phyloP scores from a whole-genome alignment of 92 coral and sea anemone genomes.

The Porites divaricata region DNA sequence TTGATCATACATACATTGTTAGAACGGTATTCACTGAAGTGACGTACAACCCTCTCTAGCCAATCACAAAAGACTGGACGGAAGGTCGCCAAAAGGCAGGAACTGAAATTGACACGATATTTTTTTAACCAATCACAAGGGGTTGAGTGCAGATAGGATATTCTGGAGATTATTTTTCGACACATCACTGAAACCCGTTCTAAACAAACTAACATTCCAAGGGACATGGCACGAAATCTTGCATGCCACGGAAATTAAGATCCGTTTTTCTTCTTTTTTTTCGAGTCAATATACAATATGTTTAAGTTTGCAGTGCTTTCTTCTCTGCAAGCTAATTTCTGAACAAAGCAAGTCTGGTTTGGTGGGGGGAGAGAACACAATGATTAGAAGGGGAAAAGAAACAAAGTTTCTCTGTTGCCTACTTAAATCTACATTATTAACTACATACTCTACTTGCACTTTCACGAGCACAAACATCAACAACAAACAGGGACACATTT shows the following conservation, averaged over 20 bases:
- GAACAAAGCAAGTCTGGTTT: conserved; percentile 60
- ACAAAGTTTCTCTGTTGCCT: conserved; percentile 19
- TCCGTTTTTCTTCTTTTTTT: conserved; percentile 44
- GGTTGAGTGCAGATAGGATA: too few relatives aligned
- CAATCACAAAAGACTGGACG: too few relatives aligned
- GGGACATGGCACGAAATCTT: conserved; percentile 32
- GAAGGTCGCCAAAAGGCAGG: too few relatives aligned
- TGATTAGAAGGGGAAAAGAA: conserved; percentile 22
- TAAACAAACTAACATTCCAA: conserved; percentile 23
- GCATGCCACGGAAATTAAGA: conserved; percentile 77
- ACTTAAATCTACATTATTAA: conserved; percentile 21
- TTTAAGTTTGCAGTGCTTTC: conserved; percentile 28
- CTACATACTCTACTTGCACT: conserved; percentile 51
- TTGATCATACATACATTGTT: too few relatives aligned
- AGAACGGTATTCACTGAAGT: too few relatives aligned
- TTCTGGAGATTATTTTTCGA: too few relatives aligned
- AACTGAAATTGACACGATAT: too few relatives aligned
- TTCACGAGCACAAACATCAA: conserved; percentile 27
- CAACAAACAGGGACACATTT: conserved; percentile 6
- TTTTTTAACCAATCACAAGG: too few relatives aligned
- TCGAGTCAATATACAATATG: conserved; percentile 78
- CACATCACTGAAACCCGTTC: too few relatives aligned
- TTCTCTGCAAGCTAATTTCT: conserved; percentile 55
- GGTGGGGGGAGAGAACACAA: conserved; percentile 11
- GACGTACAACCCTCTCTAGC: conserved; percentile 5